Conservation (phyloP, 2,113 vertebrate genomes). For the Holacanthus passer region DNA sequence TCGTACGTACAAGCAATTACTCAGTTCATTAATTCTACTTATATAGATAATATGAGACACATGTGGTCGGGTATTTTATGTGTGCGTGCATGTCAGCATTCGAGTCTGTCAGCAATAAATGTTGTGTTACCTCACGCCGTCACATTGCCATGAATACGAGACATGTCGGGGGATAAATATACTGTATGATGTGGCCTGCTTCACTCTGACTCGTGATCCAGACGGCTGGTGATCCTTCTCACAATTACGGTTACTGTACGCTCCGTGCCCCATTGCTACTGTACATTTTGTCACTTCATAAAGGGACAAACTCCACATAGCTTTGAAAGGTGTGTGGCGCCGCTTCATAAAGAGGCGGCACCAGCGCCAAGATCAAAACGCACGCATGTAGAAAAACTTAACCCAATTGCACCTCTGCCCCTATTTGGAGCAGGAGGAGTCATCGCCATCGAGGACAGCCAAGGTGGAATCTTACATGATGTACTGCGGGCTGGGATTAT, state of each 20-base stretch:
- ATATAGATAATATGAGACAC: conserved; percentile 27
- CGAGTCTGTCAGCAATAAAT: conserved; percentile 50
- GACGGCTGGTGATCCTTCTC: conserved; percentile 8
- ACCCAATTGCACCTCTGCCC: background rate
- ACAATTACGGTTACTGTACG: conserved; percentile 44
- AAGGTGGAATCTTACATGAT: conserved; percentile 35
- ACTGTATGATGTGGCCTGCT: conserved; percentile 30
- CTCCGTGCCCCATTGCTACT: conserved; percentile 36
- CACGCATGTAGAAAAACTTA: background rate
- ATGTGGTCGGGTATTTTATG: conserved; percentile 31
- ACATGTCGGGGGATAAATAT: conserved; percentile 49
- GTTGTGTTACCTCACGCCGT: conserved; percentile 29
- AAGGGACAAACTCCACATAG: conserved; percentile 42
- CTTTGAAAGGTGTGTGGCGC: conserved; percentile 35
- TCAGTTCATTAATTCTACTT: conserved; percentile 39
- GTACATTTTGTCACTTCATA: conserved; percentile 61
- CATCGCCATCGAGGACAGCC: background rate
- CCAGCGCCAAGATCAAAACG: background rate
- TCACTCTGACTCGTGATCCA: conserved; percentile 38
- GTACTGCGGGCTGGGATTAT: conserved; percentile 50
- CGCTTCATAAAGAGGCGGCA: conserved; percentile 14
- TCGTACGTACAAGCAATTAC: conserved; percentile 39
- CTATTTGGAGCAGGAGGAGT: conserved; percentile 30
- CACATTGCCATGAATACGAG: conserved; percentile 41
- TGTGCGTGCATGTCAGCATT: background rate